Percentiles rank a stretch among this genome's conserved stretches.
Conservation (phyloP, 2,888 invertebrate genomes). For the Rhabditoides inermis region DNA sequence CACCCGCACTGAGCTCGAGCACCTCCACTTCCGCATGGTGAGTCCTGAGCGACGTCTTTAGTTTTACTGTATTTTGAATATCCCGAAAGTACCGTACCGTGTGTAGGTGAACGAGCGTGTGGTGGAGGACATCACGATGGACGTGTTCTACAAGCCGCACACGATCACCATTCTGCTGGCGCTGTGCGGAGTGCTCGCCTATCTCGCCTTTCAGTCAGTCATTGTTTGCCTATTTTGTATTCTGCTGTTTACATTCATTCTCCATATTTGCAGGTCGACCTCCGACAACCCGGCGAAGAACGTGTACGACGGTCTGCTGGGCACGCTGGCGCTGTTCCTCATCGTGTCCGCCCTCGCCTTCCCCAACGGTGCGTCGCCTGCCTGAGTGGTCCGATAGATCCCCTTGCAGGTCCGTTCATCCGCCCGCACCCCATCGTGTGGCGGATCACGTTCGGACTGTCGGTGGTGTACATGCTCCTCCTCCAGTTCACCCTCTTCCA, state of each 20-base stretch:
- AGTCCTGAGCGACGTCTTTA: neutral
- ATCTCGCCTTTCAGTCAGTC: constrained; percentile 94
- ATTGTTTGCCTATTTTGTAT: constrained; percentile 64
- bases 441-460: constrained; percentile 77
- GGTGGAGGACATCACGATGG: constrained; percentile 90
- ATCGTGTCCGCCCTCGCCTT: constrained; percentile 90
- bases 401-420: constrained; percentile 77
- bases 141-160: constrained; percentile 93
- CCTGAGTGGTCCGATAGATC: too few relatives aligned
- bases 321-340: constrained; percentile 87
- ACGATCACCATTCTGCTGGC: constrained; percentile 81
- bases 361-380: constrained; percentile 83
- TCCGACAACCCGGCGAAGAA: constrained; percentile 69
- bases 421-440: constrained; percentile 93
- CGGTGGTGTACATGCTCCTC: constrained; percentile 57
- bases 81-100: neutral
- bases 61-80: neutral
- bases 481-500: constrained; percentile 78
- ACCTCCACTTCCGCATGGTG: constrained; percentile 43
- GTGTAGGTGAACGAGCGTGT: constrained; percentile 73
- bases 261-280: constrained; percentile 8
- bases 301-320: constrained; percentile 82
- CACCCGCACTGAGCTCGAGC: constrained; percentile 27
- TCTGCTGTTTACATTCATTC: neutral
- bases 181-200: constrained; percentile 77